These are phyloP conservation scores for Alviniconcha strummeri DNA, from an alignment of 2,888 invertebrate species.

Conservation along the genomic window DNA sequence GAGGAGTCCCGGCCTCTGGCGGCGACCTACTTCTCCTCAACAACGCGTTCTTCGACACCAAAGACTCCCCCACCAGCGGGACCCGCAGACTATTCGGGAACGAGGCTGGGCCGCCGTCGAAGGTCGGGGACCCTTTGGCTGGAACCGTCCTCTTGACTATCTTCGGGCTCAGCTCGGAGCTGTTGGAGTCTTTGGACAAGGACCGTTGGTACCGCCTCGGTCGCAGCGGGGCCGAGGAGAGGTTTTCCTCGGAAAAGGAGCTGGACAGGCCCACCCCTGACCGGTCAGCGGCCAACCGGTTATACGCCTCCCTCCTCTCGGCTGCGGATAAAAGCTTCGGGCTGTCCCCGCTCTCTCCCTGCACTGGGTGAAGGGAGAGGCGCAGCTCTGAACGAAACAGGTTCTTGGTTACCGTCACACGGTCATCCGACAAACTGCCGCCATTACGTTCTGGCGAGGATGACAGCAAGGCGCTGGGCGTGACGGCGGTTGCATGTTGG, in stretches of 20 bases:
- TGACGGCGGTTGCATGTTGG: no score
- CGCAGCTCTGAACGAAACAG: not conserved
- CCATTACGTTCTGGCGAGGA: no score
- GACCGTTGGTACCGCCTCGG: not conserved
- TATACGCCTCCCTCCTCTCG: not conserved
- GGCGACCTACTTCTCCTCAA: not conserved
- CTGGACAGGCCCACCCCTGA: not conserved
- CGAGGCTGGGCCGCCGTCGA: no score
- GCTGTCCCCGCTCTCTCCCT: not conserved
- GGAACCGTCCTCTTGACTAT: no score
- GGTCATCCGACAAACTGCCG: no score
- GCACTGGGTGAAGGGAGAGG: not conserved
- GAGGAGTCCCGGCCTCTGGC: not conserved
- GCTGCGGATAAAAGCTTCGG: not conserved
- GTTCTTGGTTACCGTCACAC: not conserved
- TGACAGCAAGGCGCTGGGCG: no score
- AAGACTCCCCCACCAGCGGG: not conserved
- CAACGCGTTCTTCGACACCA: not conserved
- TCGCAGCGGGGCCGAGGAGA: not conserved
- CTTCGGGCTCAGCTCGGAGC: no score
- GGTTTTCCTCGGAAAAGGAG: not conserved
- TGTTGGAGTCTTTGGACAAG: constrained; percentile 9
- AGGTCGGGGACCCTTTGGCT: not conserved
- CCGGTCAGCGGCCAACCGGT: not conserved
- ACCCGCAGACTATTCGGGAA: not conserved